A percentile compares a stretch with the other conserved stretches of the same genome.
phyloP scores from a whole-genome alignment of 2,113 vertebrate species.

The Menidia beryllina region DNA sequence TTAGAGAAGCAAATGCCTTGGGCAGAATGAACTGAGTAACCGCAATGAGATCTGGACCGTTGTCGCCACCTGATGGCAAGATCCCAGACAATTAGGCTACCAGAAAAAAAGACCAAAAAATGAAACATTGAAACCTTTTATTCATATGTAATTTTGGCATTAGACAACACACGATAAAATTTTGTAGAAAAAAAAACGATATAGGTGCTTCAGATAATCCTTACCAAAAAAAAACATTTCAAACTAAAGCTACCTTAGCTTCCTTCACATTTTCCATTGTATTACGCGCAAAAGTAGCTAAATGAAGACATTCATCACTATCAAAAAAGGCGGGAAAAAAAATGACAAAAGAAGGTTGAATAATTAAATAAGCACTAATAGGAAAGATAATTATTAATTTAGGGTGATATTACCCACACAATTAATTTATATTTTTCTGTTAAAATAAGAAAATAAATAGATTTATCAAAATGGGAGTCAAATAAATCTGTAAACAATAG shows the following conservation, averaged over 20 bases:
- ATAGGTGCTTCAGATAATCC: constrained; percentile 4
- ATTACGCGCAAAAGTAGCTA: constrained; percentile 2
- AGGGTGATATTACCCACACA: constrained; percentile 4
- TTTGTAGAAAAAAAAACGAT: constrained; percentile 18
- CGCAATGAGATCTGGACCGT: background rate
- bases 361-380: constrained; percentile 29
- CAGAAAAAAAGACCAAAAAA: background rate
- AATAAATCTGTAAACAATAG: constrained; percentile 52
- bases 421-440: constrained; percentile 1
- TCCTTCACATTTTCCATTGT: constrained; percentile 13
- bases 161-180: constrained; percentile 31
- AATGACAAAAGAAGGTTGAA: constrained; percentile 2
- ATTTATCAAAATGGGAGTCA: background rate
- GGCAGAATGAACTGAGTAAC: constrained; percentile 62
- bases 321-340: background rate
- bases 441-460: constrained; percentile 50
- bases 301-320: constrained; percentile 24
- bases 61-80: constrained; percentile 72
- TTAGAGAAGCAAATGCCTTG: constrained; percentile 30
- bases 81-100: too few relatives aligned
- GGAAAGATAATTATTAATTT: constrained; percentile 20
- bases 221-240: constrained; percentile 19
- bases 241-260: constrained; percentile 22
- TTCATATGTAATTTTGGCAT: constrained; percentile 28
- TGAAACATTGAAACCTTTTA: constrained; percentile 29